Evolutionary conservation across 2,888 invertebrate genomes (phyloP).

Genomic region (Noctua janthina): DNA sequence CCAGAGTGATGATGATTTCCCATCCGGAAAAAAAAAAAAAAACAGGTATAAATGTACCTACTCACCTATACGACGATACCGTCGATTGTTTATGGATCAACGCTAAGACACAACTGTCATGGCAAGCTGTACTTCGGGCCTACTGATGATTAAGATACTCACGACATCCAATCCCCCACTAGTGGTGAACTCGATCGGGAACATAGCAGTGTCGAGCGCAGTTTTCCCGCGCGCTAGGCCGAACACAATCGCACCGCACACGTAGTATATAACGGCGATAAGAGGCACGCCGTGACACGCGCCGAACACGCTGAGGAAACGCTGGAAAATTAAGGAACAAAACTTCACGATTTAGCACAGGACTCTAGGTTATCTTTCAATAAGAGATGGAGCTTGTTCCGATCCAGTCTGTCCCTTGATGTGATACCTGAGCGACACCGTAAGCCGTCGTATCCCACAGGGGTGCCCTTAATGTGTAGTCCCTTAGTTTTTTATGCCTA

Average conservation of each 20-base stretch:
- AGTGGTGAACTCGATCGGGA: conserved; percentile 93
- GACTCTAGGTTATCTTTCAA: background rate
- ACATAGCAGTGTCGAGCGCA: conserved; percentile 90
- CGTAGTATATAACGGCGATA: conserved; percentile 89
- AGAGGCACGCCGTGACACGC: conserved; percentile 80
- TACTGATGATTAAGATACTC: conserved; percentile 60
- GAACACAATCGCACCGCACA: conserved; percentile 90
- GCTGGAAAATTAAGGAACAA: conserved; percentile 61
- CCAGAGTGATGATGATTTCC: no score
- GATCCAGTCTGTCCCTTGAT: background rate
- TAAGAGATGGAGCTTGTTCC: background rate
- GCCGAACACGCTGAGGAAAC: conserved; percentile 80
- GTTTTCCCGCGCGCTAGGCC: conserved; percentile 89
- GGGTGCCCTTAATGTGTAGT: background rate
- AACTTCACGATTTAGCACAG: background rate
- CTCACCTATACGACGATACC: no score
- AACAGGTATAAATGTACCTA: no score
- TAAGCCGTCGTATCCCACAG: background rate
- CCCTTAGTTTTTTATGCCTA: background rate
- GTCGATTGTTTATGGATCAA: background rate
- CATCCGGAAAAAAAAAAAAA: no score
- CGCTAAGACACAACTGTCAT: background rate
- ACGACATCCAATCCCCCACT: conserved; percentile 92
- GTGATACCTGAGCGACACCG: background rate
- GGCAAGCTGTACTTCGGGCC: background rate